Conservation (phyloP, 2,797 vertebrate species). For the Hemitrygon akajei region DNA sequence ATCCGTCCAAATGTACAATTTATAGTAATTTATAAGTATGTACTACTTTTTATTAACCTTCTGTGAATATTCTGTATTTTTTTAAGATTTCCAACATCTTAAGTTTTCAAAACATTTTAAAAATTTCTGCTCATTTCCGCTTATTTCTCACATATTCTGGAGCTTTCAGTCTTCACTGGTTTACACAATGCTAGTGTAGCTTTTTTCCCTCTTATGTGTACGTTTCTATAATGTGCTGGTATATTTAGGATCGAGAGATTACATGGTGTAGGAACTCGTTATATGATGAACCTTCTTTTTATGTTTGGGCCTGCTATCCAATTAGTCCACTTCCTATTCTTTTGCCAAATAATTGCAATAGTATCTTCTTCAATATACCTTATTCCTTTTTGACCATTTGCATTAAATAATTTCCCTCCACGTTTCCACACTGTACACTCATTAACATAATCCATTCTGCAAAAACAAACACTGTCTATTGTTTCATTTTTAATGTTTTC, state of each 20-base stretch:
- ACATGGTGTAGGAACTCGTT: neutral
- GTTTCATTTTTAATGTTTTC: neutral
- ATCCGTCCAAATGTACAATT: no score
- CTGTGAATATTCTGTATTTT: neutral
- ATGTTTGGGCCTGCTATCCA: neutral
- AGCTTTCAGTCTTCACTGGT: neutral
- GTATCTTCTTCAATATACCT: neutral
- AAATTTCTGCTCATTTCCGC: neutral
- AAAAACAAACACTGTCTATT: neutral
- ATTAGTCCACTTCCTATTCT: neutral
- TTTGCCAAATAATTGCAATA: neutral
- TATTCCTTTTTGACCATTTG: neutral
- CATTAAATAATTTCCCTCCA: neutral
- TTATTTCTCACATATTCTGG: neutral
- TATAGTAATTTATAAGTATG: no score
- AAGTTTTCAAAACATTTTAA: no score
- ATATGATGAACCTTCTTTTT: neutral
- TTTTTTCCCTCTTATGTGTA: neutral
- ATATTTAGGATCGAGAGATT: neutral
- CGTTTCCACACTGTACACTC: neutral
- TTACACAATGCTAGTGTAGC: no score
- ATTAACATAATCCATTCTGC: neutral
- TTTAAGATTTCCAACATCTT: no score
- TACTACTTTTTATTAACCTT: no score
- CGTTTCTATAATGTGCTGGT: neutral